Evolutionary conservation across 2,888 invertebrate genomes (phyloP).

Genomic region (Hirtodrosophila alboralis): DNA sequence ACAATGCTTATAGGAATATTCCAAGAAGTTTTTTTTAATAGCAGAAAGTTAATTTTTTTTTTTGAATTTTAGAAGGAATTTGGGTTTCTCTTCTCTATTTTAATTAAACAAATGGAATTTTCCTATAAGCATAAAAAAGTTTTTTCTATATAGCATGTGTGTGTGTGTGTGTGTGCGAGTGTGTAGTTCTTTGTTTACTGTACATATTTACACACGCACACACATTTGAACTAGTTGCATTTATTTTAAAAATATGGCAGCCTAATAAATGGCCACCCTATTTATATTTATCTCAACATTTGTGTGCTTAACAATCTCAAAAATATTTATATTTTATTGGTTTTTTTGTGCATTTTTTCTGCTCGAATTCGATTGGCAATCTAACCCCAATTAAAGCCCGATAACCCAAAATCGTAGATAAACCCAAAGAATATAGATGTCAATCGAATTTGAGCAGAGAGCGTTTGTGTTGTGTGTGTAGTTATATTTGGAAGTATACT

Average conservation of each 20-base stretch:
- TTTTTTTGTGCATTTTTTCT: constrained; percentile 14
- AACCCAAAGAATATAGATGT: constrained; percentile 40
- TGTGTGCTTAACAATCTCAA: constrained; percentile 55
- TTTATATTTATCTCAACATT: too few species aligned
- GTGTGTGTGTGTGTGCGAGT: constrained; percentile 5
- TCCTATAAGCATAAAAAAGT: constrained; percentile 6
- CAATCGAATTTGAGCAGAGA: constrained; percentile 50
- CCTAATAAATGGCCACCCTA: constrained; percentile 26
- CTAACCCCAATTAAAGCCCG: constrained; percentile 46
- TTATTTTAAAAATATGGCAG: constrained; percentile 1
- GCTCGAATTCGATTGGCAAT: constrained; percentile 60
- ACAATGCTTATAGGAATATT: constrained; percentile 14
- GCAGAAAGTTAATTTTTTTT: too few species aligned
- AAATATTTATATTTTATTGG: constrained; percentile 34
- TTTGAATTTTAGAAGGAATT: too few species aligned
- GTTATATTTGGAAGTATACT: constrained; percentile 13
- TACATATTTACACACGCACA: constrained; percentile 45
- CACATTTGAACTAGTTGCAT: constrained; percentile 16
- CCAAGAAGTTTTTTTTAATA: too few species aligned
- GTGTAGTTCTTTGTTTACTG: constrained; percentile 50
- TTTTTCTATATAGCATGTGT: constrained; percentile 1
- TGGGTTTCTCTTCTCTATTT: too few species aligned
- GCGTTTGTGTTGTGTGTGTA: constrained; percentile 12
- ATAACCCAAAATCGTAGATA: constrained; percentile 15
- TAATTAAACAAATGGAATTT: constrained; percentile 2